A percentile compares a stretch with the other conserved stretches of the same genome.
phyloP scores from a whole-genome alignment of 2,113 vertebrate species.

The Dissostichus mawsoni region DNA sequence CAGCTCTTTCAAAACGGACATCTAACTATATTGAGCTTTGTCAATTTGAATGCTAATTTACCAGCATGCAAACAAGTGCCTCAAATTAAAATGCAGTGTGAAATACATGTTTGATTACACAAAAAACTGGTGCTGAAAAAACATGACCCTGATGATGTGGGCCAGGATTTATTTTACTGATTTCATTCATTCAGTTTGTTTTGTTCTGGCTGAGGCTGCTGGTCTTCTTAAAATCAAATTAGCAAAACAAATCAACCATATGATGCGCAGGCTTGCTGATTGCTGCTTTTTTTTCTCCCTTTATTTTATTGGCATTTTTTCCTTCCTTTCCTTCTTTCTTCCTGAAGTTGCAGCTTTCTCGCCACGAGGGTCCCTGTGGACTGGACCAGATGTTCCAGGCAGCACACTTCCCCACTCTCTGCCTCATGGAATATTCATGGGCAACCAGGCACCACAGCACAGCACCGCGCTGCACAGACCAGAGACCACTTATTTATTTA shows the following conservation, averaged over 20 bases:
- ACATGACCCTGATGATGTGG: conserved; percentile 47
- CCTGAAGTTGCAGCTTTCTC: conserved; percentile 86
- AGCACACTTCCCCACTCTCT: conserved; percentile 85
- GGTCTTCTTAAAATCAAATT: conserved; percentile 86
- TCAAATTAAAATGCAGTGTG: conserved; percentile 32
- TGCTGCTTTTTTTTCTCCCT: conserved; percentile 57
- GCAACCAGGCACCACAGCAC: conserved; percentile 83
- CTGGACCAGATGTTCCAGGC: conserved; percentile 88
- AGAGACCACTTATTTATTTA: conserved; percentile 84
- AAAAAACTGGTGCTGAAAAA: conserved; percentile 26
- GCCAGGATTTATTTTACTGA: conserved; percentile 54
- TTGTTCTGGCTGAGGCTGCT: conserved; percentile 67
- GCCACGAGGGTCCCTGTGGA: conserved; percentile 87
- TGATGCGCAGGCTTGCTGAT: conserved; percentile 82
- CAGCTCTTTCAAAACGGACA: conserved; percentile 34
- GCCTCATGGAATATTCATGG: conserved; percentile 90
- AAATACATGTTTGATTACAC: conserved; percentile 58
- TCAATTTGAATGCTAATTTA: conserved; percentile 47
- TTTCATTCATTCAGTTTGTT: conserved; percentile 64
- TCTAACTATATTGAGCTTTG: conserved; percentile 1
- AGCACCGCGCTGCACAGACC: conserved; percentile 73
- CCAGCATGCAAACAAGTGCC: conserved; percentile 51
- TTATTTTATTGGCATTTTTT: conserved; percentile 81
- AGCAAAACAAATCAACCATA: conserved; percentile 87
- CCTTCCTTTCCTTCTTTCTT: conserved; percentile 69